Percentiles rank a stretch among this genome's conserved stretches.
These are phyloP conservation scores for Gymnocheta viridis DNA, from an alignment of 2,888 invertebrate species.

Conservation along the genomic window DNA sequence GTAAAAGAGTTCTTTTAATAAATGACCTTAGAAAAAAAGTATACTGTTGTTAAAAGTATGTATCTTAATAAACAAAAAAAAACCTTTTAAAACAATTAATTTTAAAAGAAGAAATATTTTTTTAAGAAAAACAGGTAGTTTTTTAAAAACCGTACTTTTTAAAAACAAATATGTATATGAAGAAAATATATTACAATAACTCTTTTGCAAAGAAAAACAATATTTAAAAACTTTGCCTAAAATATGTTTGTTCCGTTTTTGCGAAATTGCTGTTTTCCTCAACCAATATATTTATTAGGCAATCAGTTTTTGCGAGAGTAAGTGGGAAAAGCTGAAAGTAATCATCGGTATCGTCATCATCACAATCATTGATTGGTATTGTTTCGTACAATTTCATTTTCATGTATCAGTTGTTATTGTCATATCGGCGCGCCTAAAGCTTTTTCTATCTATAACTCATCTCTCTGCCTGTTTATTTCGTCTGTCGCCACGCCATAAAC, in stretches of 20 bases:
- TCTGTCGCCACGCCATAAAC: conserved; percentile 1
- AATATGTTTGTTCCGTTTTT: neutral
- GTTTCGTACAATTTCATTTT: conserved; percentile 9
- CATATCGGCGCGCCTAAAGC: conserved; percentile 48
- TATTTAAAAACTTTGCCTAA: no score
- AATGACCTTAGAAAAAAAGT: no score
- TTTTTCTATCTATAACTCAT: conserved; percentile 11
- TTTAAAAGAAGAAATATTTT: no score
- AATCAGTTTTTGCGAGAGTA: neutral
- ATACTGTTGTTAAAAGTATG: no score
- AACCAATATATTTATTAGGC: neutral
- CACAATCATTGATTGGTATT: conserved; percentile 49
- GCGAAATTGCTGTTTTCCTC: conserved; percentile 1
- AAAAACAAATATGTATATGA: no score
- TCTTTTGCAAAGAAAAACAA: no score
- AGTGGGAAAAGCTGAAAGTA: conserved; percentile 34
- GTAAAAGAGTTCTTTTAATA: no score
- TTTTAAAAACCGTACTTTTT: no score
- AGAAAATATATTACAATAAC: no score
- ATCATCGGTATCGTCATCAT: conserved; percentile 18
- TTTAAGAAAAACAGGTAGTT: no score
- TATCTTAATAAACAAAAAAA: no score
- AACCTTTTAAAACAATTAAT: no score
- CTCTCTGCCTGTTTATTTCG: neutral
- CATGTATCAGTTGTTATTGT: conserved; percentile 52